phyloP scores from a whole-genome alignment of 2,113 vertebrate species.

The Ammodytes marinus region DNA sequence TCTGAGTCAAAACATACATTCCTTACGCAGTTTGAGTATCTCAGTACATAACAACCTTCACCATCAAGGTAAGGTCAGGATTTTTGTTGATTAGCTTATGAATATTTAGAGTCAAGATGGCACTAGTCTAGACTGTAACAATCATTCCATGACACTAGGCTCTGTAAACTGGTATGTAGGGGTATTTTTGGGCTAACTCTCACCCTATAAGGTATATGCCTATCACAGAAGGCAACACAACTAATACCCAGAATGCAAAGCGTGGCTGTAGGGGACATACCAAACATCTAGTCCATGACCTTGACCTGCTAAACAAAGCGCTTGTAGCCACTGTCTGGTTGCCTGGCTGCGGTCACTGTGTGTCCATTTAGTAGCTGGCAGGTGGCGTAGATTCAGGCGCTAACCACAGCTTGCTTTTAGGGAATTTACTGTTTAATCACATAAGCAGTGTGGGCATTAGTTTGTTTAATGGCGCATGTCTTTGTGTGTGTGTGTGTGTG shows the following conservation, averaged over 20 bases:
- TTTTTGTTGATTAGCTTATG: too few relatives aligned
- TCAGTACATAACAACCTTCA: too few relatives aligned
- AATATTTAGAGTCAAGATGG: too few relatives aligned
- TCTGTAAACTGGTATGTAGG: too few relatives aligned
- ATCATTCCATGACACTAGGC: too few relatives aligned
- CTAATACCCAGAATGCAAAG: slow-evolving; percentile 3
- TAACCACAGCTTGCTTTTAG: slow-evolving; percentile 37
- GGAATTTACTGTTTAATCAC: slow-evolving; percentile 57
- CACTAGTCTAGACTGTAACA: too few relatives aligned
- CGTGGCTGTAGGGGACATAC: background rate
- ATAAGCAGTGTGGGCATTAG: slow-evolving; percentile 60
- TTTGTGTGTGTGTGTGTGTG: slow-evolving; percentile 47
- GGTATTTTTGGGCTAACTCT: background rate
- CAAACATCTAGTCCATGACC: slow-evolving; percentile 37
- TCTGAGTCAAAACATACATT: too few relatives aligned
- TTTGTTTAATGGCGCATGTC: slow-evolving; percentile 62
- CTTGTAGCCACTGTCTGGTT: background rate
- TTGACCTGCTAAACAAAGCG: slow-evolving; percentile 45
- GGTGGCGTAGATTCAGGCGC: slow-evolving; percentile 10
- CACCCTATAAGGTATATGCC: background rate
- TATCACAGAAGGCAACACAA: background rate
- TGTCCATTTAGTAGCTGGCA: slow-evolving; percentile 60
- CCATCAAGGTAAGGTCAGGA: too few relatives aligned
- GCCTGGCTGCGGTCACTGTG: slow-evolving; percentile 16
- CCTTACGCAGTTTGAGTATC: too few relatives aligned